phyloP scores from a whole-genome alignment of 2,113 vertebrate genomes.

The Gadus macrocephalus region DNA sequence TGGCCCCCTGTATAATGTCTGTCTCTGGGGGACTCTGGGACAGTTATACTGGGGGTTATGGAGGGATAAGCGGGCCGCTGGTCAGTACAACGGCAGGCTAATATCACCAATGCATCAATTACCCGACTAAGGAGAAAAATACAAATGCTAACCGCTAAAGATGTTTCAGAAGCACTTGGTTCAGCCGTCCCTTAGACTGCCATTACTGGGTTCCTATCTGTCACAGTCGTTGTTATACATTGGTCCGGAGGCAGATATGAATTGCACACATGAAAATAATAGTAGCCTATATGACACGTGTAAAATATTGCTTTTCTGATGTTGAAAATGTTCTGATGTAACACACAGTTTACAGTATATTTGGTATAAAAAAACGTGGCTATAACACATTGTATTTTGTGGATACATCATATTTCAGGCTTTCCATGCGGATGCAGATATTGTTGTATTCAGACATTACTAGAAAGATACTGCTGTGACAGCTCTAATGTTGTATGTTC shows the following conservation, averaged over 20 bases:
- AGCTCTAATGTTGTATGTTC: slow-evolving; percentile 66
- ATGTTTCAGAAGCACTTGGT: slow-evolving; percentile 33
- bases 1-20: slow-evolving; percentile 49
- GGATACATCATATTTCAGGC: slow-evolving; percentile 60
- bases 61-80: slow-evolving; percentile 8
- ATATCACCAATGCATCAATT: slow-evolving; percentile 47
- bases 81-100: slow-evolving; percentile 42
- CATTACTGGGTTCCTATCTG: slow-evolving; percentile 37
- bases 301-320: slow-evolving; percentile 67
- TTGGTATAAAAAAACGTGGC: slow-evolving; percentile 54
- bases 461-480: slow-evolving; percentile 66
- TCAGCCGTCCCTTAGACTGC: slow-evolving; percentile 41
- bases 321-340: slow-evolving; percentile 59
- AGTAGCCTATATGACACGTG: slow-evolving; percentile 58
- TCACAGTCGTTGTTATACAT: slow-evolving; percentile 47
- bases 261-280: slow-evolving; percentile 59
- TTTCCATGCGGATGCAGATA: slow-evolving; percentile 62
- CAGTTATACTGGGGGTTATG: slow-evolving; percentile 12
- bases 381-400: slow-evolving; percentile 66
- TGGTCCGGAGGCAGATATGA: slow-evolving; percentile 41
- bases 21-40: slow-evolving; percentile 48
- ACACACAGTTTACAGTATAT: slow-evolving; percentile 66
- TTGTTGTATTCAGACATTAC: slow-evolving; percentile 62
- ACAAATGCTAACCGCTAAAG: slow-evolving; percentile 55
- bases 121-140: slow-evolving; percentile 53